Base-by-base conservation (phyloP, 2,888 invertebrate genomes). In the Notodonta dromedarius region DNA sequence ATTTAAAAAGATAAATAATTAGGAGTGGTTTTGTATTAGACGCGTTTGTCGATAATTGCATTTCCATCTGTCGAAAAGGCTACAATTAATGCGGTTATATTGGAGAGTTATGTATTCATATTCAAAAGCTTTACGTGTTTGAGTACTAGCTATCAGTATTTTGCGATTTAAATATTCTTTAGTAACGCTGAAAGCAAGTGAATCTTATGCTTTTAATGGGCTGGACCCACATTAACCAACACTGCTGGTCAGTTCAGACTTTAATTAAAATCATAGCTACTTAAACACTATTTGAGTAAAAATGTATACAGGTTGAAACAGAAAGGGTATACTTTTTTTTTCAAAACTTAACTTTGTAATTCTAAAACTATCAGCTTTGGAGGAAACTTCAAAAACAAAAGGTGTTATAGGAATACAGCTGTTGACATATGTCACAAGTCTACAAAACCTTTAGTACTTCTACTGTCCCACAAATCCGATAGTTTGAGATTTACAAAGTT, bases 41-140 rank as follows among this genome's bases (percentile, higher is more conserved):
- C 67, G 73, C 70, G 67, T 76, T 76, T 71, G 66, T 71, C 55
- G 51, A 67, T 62, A 65, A 70, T 71, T 78, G 74, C 69, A 74
- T 70, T 78, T 62, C 62, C 66, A 77, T 74, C 66, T 58, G 54
- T 9, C 57, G 63, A 61, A 66, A 65, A 60, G 60, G 71, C 78
- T 82, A 72, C 77, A 74, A 76, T 66, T 79, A 83, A 78, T 85
- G 84, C 74, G 82, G 81, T 85, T 79, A 63, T 60, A 81, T 80
- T 84, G 83, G 81, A 82, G 78, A 58, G 46, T 46, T n/a, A 46
- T 46, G 12, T 2, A 13, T 6, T 13, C 42, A 40, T 9, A 44
- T 46, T 46, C 11, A n/a, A 46, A 46, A 13, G 46, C 63, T 62
- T 24, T 57, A 56, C 54, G 50, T 46, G 13, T 57, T 59, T 59